Percentiles rank a stretch among this genome's conserved stretches.
Conservation (phyloP, 2,113 vertebrate genomes). For the Brevimyrus niger region DNA sequence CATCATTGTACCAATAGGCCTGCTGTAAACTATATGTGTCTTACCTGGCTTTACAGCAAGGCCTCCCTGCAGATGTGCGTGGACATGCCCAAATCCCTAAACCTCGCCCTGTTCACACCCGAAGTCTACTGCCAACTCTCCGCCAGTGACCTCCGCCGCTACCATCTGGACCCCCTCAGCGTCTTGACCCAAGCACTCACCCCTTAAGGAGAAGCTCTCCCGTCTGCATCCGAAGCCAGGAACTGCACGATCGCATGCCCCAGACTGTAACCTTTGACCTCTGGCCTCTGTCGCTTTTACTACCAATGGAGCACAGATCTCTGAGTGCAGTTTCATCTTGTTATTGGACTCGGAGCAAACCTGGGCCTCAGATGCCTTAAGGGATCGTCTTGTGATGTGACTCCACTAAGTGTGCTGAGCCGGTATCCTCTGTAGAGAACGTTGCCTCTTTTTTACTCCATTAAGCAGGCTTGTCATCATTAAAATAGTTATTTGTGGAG, state of each 20-base stretch:
- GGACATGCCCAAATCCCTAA: slow-evolving; percentile 41
- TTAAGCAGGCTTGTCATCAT: not conserved
- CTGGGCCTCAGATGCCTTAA: not conserved
- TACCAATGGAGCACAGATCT: not conserved
- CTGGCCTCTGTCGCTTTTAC: not conserved
- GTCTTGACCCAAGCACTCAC: slow-evolving; percentile 8
- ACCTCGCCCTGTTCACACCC: slow-evolving; percentile 22
- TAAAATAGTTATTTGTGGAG: not conserved
- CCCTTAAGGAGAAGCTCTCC: not conserved
- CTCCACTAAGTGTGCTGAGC: not conserved
- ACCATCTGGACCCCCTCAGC: slow-evolving; percentile 58
- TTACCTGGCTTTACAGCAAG: slow-evolving; percentile 29
- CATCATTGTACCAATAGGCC: not conserved
- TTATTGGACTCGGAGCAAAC: not conserved
- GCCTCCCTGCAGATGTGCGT: slow-evolving; percentile 57
- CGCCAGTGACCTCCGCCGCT: slow-evolving; percentile 54
- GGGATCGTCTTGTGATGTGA: not conserved
- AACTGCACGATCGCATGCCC: not conserved
- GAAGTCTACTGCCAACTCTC: slow-evolving; percentile 45
- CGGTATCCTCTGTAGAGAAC: not conserved
- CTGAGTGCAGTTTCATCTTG: not conserved
- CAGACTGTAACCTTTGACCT: not conserved
- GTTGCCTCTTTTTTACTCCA: not conserved
- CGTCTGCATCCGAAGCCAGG: not conserved
- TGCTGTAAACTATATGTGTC: not conserved